A percentile compares a stretch with the other conserved stretches of the same genome.
Conservation (phyloP, 1,140 invertebrate genomes). For the Agrilus planipennis region DNA sequence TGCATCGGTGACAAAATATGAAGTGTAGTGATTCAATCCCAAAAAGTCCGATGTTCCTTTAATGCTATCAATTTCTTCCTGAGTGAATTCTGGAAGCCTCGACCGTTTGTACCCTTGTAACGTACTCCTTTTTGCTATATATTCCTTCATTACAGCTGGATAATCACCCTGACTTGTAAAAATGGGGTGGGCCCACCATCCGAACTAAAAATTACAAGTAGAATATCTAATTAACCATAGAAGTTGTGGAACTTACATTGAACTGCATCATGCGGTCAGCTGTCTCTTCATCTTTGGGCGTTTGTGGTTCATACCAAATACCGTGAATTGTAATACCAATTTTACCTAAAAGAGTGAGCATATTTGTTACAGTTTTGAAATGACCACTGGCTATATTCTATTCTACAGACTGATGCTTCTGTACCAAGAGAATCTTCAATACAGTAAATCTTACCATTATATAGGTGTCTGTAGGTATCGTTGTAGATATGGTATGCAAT, state of each 20-base stretch:
- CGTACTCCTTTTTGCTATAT: conserved; percentile 40
- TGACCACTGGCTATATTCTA: no score
- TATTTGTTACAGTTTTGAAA: no score
- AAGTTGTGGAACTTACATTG: not conserved
- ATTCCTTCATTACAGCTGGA: conserved; percentile 40
- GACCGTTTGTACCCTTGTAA: conserved; percentile 39
- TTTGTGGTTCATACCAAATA: not conserved
- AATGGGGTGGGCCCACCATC: conserved; percentile 51
- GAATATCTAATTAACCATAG: not conserved
- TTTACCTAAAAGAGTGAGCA: not conserved
- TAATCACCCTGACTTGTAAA: conserved; percentile 47
- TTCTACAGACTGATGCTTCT: no score
- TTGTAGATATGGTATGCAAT: conserved; percentile 54
- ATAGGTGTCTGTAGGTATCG: no score
- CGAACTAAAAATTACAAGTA: conserved; percentile 35
- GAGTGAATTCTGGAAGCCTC: conserved; percentile 47
- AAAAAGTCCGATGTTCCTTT: conserved; percentile 41
- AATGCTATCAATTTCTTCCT: conserved; percentile 29
- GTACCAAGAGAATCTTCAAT: no score
- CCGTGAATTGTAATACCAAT: not conserved
- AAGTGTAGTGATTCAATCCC: conserved; percentile 40
- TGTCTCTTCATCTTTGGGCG: no score
- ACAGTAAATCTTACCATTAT: no score
- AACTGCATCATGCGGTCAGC: not conserved
- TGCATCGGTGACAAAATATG: conserved; percentile 12